A percentile compares a stretch with the other conserved stretches of the same genome.
These are phyloP conservation scores for Drosophila takahashii DNA, from an alignment of 1,140 invertebrate genomes.

Conservation along the genomic window DNA sequence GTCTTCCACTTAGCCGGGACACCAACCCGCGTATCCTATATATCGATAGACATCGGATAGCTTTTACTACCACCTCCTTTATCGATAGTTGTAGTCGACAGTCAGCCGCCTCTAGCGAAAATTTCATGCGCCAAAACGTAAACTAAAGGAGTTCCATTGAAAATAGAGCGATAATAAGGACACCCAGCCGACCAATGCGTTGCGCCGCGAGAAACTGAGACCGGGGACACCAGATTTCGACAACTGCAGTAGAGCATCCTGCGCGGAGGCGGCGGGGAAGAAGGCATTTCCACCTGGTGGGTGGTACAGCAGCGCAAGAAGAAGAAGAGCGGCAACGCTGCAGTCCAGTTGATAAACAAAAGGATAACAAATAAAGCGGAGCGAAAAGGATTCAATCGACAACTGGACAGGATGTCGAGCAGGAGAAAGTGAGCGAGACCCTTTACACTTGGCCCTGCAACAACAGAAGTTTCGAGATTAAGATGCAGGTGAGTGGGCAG, in stretches of 20 bases:
- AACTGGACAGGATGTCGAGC: conserved; percentile 3
- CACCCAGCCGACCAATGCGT: neutral
- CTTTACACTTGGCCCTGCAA: neutral
- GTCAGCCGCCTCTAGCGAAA: conserved; percentile 33
- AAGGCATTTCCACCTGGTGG: neutral
- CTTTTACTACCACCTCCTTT: too few relatives aligned
- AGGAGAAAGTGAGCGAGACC: neutral
- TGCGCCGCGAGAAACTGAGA: neutral
- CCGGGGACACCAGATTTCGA: neutral
- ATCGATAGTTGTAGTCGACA: neutral
- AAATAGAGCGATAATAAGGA: conserved; percentile 6
- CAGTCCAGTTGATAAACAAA: conserved; percentile 13
- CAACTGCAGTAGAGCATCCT: neutral
- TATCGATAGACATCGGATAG: neutral
- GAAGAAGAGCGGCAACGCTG: conserved; percentile 41
- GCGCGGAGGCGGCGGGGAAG: neutral
- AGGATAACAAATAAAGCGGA: neutral
- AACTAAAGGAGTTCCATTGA: conserved; percentile 34
- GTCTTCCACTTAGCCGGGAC: too few relatives aligned
- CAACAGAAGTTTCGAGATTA: neutral
- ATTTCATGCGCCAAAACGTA: conserved; percentile 53
- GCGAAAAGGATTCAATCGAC: neutral
- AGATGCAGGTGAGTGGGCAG: conserved; percentile 31
- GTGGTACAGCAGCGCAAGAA: conserved; percentile 16
- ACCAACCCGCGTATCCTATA: too few relatives aligned